A percentile compares a stretch with the other conserved stretches of the same genome.
These are phyloP conservation scores for Stenodema calcarata DNA, from an alignment of 2,888 invertebrate genomes.

Conservation along the genomic window DNA sequence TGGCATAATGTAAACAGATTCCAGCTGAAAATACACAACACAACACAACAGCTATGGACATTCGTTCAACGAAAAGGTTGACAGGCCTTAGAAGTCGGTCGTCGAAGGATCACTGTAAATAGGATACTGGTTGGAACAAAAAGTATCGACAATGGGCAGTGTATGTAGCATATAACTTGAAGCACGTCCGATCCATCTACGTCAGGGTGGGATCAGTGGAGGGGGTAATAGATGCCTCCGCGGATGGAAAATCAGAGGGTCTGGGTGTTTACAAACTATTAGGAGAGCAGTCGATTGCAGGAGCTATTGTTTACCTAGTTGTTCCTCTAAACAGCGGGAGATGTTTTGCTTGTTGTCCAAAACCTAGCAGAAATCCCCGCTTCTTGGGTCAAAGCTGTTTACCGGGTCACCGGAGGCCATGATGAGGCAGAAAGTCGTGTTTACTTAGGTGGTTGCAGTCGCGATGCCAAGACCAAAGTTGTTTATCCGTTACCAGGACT, in stretches of 20 bases:
- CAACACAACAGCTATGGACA: conserved; percentile 49
- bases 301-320: conserved; percentile 55
- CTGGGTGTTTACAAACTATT: conserved; percentile 54
- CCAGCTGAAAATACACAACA: conserved; percentile 52
- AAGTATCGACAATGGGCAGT: neutral
- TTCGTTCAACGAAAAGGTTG: neutral
- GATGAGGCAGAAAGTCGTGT: conserved; percentile 48
- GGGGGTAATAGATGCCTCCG: conserved; percentile 26
- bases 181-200: neutral
- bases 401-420: conserved; percentile 52
- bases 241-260: conserved; percentile 34
- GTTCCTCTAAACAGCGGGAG: conserved; percentile 39
- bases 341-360: conserved; percentile 47
- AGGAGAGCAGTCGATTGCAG: conserved; percentile 47
- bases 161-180: neutral
- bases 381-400: conserved; percentile 53
- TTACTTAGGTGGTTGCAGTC: conserved; percentile 47
- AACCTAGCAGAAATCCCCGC: conserved; percentile 28
- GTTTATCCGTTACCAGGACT: conserved; percentile 53
- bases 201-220: neutral
- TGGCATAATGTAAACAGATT: conserved; percentile 55
- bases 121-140: neutral
- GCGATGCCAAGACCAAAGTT: conserved; percentile 19
- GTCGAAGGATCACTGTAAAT: neutral
- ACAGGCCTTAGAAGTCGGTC: neutral